A percentile compares a stretch with the other conserved stretches of the same genome.
Evolutionary conservation across 2,888 invertebrate species (phyloP).

Genomic region (Lithophane ornitopus): DNA sequence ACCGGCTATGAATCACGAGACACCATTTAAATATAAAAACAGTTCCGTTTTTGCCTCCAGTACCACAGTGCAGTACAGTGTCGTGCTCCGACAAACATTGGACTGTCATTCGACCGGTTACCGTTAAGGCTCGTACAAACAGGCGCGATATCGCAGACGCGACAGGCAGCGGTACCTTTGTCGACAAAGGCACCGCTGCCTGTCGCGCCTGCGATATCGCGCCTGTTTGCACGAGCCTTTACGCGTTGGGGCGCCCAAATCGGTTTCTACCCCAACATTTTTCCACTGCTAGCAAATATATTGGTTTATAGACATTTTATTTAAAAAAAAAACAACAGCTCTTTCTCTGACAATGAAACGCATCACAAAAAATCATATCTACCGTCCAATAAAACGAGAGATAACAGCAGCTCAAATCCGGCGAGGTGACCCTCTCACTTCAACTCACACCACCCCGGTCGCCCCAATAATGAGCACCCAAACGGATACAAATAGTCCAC

Average conservation of each 20-base stretch:
- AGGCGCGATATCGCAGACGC: too few species aligned
- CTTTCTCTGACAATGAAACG: neutral
- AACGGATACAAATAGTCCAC: constrained; percentile 23
- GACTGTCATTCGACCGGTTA: neutral
- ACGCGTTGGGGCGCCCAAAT: neutral
- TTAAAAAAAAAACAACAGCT: neutral
- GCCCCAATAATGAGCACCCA: constrained; percentile 40
- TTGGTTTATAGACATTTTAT: neutral
- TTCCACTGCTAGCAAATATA: too few species aligned
- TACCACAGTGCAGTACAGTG: neutral
- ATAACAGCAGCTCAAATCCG: constrained; percentile 7
- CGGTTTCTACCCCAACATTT: neutral
- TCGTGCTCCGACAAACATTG: neutral
- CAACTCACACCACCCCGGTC: constrained; percentile 17
- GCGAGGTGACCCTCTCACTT: neutral
- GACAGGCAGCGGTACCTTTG: too few species aligned
- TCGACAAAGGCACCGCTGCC: too few species aligned
- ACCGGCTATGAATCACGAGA: neutral
- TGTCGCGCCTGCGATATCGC: too few species aligned
- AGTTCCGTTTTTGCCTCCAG: neutral
- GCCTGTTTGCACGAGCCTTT: too few species aligned
- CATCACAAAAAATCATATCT: neutral
- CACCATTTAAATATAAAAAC: constrained; percentile 15
- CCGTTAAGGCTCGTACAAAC: too few species aligned
- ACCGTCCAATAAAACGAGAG: neutral